Evolutionary conservation across 1,140 invertebrate genomes (phyloP), one percentile per base, ranked within the genome.

Genomic region (Nilaparvata lugens): DNA sequence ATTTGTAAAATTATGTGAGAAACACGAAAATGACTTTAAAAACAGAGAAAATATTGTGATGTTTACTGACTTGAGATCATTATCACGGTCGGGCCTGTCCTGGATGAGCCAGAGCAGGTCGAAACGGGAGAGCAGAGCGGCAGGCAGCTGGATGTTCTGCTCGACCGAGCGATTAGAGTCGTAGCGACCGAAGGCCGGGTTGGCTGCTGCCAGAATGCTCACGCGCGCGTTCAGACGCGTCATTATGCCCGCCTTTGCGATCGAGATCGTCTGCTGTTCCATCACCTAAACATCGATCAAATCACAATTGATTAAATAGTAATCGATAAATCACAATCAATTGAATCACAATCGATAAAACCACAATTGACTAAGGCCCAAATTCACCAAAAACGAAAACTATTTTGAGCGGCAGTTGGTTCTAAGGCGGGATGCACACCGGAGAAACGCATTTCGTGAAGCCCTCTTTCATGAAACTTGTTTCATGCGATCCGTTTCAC

Each of bases 201-300:
- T 99, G 9, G 97, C 97, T 2, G 97, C 97, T 7, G 97, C 97
- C 64, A 99, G 77, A 69, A 99, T 99, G 0, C 96, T 96, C 2
- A 86, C 85, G 55, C 86, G 72, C 19, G 86, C 86, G 76, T 89
- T 89, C 18, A 89, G 69, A 61, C 82, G 84, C 2, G 87, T 88
- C 78, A 88, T 79, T 55, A 89, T 89, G 52, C 97, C 97, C 52
- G 96, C 97, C 81, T 99, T 99, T 11, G 97, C 96, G 72, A 99
- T 98, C 45, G 95, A 98, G 64, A 99, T 98, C 1, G 97, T 99
- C 76, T 99, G 97, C 71, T 99, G 97, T 79, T 99, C 97, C 97
- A 99, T 99, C 5, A 96, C 94, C 28, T 28, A 9, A n/a, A n/a
- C n/a, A n/a, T n/a, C n/a, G n/a, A n/a, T n/a, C n/a, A n/a, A n/a